Base-by-base conservation (phyloP, 2,797 vertebrate species). In the Hapalemur alaotrensis region DNA sequence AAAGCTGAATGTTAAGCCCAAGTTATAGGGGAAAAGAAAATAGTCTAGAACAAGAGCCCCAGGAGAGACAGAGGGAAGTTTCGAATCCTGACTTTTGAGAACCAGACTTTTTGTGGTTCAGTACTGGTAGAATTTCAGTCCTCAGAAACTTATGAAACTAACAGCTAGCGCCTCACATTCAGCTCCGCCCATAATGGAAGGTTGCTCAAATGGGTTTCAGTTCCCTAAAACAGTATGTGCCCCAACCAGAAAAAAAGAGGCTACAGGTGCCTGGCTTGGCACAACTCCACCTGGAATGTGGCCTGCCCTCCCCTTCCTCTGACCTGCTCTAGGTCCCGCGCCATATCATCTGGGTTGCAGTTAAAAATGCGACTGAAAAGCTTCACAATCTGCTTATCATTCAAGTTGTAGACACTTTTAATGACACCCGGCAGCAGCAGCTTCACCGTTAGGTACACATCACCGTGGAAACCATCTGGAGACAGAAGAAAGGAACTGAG, bases 341-440 rank as follows among this genome's bases (percentile, higher is more conserved):
- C 98, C 99, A 99, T 99, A 83, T 99, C 99, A 0, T 99, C 99
- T 91, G 99, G 99, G 98, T 99, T 99, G 98, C 99, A 99, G 95
- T 98, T 99, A 98, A 99, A 99, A 94, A 99, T 99, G 84, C 99
- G 99, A 96, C 99, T 99, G 97, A 99, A 99, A 63, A 99, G 99
- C 97, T 99, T 99, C 25, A 99, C 99, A 23, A 99, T 99, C 99
- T 99, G 99, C 98, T 99, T 99, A 98, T 99, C 99, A 0, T 99
- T 99, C 95, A 99, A 99, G 99, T 99, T 99, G 98, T 99, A 99
- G 88, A 99, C 99, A 54, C 99, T 99, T 98, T 99, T 99, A 65
- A 99, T 98, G 48, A 99, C 99, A 0, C 99, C 99, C 0, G 99
- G 99, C 96, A 99, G 98, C 22, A 99, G 99, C 97, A 99, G 98